Conservation (phyloP, 1,140 invertebrate genomes). For the Conus betulinus region DNA sequence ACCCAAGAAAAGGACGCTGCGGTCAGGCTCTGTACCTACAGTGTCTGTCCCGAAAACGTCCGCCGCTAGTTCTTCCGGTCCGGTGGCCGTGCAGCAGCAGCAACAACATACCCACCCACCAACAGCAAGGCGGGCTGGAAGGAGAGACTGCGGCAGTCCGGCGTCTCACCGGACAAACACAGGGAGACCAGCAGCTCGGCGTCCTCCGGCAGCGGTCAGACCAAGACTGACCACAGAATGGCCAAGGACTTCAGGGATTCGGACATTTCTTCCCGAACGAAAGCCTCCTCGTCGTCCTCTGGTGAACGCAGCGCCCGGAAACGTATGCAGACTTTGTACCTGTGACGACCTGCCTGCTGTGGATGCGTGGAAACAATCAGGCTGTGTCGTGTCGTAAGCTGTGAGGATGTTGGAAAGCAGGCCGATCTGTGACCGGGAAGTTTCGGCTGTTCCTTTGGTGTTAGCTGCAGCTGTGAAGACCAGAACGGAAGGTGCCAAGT, state of each 20-base stretch:
- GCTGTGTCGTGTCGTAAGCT: too few relatives aligned
- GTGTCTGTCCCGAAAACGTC: background rate
- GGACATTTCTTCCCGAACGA: slow-evolving; percentile 50
- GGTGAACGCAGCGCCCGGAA: slow-evolving; percentile 33
- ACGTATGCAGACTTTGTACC: slow-evolving; percentile 46
- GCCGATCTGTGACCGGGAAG: too few relatives aligned
- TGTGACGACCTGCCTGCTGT: background rate
- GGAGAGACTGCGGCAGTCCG: slow-evolving; percentile 1
- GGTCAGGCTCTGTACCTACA: slow-evolving; percentile 22
- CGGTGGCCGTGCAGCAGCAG: background rate
- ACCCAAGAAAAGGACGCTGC: background rate
- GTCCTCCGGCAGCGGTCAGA: slow-evolving; percentile 42
- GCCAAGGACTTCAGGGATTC: slow-evolving; percentile 52
- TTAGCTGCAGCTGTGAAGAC: too few relatives aligned
- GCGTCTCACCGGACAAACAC: background rate
- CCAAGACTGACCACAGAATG: background rate
- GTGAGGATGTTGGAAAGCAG: too few relatives aligned
- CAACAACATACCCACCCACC: background rate
- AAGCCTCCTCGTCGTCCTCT: slow-evolving; percentile 41
- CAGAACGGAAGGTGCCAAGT: too few relatives aligned
- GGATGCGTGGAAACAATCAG: too few relatives aligned
- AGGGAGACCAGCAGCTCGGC: slow-evolving; percentile 33
- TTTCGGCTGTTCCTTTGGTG: too few relatives aligned
- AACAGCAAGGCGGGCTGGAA: slow-evolving; percentile 11
- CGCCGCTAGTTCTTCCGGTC: background rate